Conservation (phyloP, 1,140 invertebrate genomes). For the Cyrtorhinus lividipennis region DNA sequence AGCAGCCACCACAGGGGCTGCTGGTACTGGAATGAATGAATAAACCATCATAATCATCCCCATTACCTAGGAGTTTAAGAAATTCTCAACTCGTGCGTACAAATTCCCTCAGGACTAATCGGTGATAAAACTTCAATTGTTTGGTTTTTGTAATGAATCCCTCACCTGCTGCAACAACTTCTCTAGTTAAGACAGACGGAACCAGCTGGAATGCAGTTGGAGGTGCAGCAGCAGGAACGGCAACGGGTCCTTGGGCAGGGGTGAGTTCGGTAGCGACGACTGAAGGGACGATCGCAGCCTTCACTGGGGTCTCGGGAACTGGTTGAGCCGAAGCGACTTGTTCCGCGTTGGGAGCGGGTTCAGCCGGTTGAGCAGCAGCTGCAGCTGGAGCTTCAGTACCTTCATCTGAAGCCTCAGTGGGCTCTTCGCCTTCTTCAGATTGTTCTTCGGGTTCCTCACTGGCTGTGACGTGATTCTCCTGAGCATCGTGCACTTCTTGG, state of each 20-base stretch:
- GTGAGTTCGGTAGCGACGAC: constrained; percentile 39
- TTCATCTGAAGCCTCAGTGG: constrained; percentile 4
- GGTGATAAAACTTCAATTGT: no score
- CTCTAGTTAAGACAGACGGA: neutral
- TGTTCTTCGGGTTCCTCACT: neutral
- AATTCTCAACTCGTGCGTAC: no score
- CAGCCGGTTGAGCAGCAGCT: neutral
- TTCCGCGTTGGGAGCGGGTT: neutral
- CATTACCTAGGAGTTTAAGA: no score
- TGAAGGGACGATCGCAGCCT: constrained; percentile 18
- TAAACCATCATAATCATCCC: no score
- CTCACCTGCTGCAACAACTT: neutral
- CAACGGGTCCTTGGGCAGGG: constrained; percentile 28
- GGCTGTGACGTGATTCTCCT: neutral
- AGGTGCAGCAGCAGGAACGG: neutral
- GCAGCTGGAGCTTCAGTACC: neutral
- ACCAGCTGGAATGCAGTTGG: neutral
- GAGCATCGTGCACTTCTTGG: neutral
- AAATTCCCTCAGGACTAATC: no score
- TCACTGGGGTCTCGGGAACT: constrained; percentile 13
- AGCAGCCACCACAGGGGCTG: constrained; percentile 26
- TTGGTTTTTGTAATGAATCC: no score
- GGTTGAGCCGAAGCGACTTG: neutral
- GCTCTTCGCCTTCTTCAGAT: constrained; percentile 1
- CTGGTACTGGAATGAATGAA: no score